Conservation (phyloP, 2,113 vertebrate species). For the Salvelinus sp. region DNA sequence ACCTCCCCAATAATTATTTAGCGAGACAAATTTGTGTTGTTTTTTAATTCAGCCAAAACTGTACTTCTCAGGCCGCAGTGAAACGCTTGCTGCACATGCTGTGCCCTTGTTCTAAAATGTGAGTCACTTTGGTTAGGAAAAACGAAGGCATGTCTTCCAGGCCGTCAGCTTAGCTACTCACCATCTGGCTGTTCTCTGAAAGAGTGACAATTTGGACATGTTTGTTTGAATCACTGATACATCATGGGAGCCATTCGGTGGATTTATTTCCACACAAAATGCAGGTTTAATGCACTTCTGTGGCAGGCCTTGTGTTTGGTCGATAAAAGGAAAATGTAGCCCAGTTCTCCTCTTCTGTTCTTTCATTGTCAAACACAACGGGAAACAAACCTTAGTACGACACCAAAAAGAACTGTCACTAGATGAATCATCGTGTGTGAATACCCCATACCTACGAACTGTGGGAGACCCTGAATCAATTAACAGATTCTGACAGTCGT, state of each 20-base stretch:
- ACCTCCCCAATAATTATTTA: no score
- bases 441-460: neutral
- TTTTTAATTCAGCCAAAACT: neutral
- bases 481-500: neutral
- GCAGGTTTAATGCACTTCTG: no score
- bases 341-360: neutral
- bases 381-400: neutral
- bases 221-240: slow-evolving; percentile 53
- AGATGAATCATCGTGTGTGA: neutral
- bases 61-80: neutral
- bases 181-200: slow-evolving; percentile 61
- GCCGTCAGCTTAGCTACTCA: slow-evolving; percentile 41
- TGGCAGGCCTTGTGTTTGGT: no score
- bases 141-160: slow-evolving; percentile 14
- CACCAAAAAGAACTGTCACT: neutral
- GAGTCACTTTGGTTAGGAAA: slow-evolving; percentile 32
- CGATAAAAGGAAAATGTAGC: neutral
- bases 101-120: neutral
- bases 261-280: neutral
- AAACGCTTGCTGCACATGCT: neutral
- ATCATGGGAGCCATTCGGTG: slow-evolving; percentile 42
- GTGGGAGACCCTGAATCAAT: neutral
- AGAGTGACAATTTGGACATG: slow-evolving; percentile 53
- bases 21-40: neutral
- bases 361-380: neutral